Conservation (phyloP, 2,888 invertebrate genomes). For the Abrostola triplasia region DNA sequence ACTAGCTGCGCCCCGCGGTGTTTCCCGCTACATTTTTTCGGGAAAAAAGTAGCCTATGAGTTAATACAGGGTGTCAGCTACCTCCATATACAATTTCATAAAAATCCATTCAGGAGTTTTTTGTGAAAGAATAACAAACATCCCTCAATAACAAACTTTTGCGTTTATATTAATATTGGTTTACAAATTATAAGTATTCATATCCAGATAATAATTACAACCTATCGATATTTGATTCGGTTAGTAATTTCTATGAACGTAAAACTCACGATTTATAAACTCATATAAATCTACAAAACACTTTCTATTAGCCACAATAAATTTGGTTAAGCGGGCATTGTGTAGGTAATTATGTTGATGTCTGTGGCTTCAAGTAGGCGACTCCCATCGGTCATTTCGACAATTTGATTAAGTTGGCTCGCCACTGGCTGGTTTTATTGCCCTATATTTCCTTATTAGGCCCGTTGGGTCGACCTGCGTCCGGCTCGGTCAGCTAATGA, state of each 20-base stretch:
- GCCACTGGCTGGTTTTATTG: constrained; percentile 80
- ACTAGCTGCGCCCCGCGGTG: too few species aligned
- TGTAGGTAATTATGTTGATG: constrained; percentile 54
- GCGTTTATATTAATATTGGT: too few species aligned
- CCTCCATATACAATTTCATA: too few species aligned
- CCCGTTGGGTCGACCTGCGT: constrained; percentile 61
- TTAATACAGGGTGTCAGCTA: too few species aligned
- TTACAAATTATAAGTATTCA: too few species aligned
- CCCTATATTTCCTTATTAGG: constrained; percentile 87
- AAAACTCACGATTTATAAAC: neutral
- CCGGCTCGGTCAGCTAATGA: constrained; percentile 45
- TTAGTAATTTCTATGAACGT: neutral
- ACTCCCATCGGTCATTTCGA: constrained; percentile 73
- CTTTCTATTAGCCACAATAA: constrained; percentile 8
- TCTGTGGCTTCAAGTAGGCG: constrained; percentile 45
- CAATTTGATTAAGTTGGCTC: constrained; percentile 83
- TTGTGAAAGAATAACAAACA: too few species aligned
- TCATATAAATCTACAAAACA: neutral
- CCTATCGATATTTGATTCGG: too few species aligned
- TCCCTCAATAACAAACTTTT: too few species aligned
- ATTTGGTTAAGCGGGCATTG: constrained; percentile 3
- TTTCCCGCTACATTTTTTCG: too few species aligned
- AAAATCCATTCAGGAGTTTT: too few species aligned
- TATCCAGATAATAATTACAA: too few species aligned
- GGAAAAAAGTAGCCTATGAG: too few species aligned